A percentile compares a stretch with the other conserved stretches of the same genome.
These are phyloP conservation scores for Megaceryle maxima DNA, from an alignment of 2,113 vertebrate species.

Conservation along the genomic window DNA sequence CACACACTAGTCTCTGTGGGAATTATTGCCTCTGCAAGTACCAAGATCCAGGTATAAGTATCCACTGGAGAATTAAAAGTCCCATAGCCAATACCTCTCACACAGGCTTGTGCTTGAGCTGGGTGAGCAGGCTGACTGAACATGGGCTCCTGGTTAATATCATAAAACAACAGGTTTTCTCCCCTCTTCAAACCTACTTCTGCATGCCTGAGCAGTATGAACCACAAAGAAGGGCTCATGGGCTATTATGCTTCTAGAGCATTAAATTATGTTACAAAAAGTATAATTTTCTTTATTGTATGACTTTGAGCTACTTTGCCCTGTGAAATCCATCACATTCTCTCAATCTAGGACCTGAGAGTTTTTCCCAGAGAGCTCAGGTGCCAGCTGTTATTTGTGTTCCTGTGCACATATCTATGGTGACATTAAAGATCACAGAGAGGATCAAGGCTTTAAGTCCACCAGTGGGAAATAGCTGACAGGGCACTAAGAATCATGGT, in stretches of 20 bases:
- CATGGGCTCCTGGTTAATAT: background rate
- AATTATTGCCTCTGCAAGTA: background rate
- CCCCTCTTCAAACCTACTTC: background rate
- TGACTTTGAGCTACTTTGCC: background rate
- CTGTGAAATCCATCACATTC: background rate
- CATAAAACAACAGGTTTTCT: background rate
- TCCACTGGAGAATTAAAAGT: background rate
- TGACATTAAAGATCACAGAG: background rate
- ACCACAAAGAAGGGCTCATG: background rate
- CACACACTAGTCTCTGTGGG: accelerated
- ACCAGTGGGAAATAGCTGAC: background rate
- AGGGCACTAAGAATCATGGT: background rate
- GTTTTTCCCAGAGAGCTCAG: background rate
- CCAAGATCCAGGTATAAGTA: background rate
- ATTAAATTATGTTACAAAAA: background rate
- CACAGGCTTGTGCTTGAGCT: background rate
- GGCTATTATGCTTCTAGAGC: background rate
- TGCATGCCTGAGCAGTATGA: background rate
- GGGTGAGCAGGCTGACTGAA: background rate
- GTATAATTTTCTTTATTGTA: background rate
- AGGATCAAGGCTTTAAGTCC: background rate
- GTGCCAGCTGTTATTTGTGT: background rate
- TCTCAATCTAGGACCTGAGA: background rate
- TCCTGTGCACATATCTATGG: accelerated
- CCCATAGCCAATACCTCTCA: background rate